Base-by-base conservation (phyloP, 2,888 invertebrate species). In the Acanthacorydalis orientalis region DNA sequence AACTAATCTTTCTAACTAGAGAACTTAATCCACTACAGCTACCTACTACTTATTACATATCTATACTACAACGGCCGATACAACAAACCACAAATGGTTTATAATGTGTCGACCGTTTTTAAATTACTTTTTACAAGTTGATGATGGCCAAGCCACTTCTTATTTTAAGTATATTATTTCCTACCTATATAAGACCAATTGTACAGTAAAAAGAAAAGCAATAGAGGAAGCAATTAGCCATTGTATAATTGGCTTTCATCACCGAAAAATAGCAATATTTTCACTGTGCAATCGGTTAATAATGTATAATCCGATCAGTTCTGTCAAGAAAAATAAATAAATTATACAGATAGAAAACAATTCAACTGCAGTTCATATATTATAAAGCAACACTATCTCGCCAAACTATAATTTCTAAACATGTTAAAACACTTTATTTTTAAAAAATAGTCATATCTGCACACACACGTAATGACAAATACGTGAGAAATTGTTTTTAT, bases 1-100 rank as follows among this genome's bases (percentile, higher is more conserved):
- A 47, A 16, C 47, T 47, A 40, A 31, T 31, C n/a, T 47, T 23
- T 32, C 35, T 32, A 42, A 42, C 46, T 39, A 46, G 31, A 34
- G 39, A 46, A 46, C 39, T 46, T 43, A 43, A 43, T 43, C 10
- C 12, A 14, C 31, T 42, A 42, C 12, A 31, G 12, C 31, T 23
- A 42, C 31, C 16, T 16, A 31, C 42, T 42, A 23, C 23, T 23
- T 23, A 23, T 23, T 23, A 23, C 23, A 23, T 23, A 23, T 23
- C 23, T 23, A 23, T 23, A 23, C 23, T 23, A 23, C 23, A 23
- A 23, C 23, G 23, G 23, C 2, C 23, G 23, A 23, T 23, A 23
- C 23, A 23, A 23, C 23, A 23, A 23, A 23, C 2, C 23, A 2
- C 23, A 23, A 23, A 23, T 23, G 23, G 23, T 23, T 23, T 23